Percentiles rank a stretch among this genome's conserved stretches.
These are phyloP conservation scores for Sialia sialis DNA, from an alignment of 2,113 vertebrate species.

Conservation along the genomic window DNA sequence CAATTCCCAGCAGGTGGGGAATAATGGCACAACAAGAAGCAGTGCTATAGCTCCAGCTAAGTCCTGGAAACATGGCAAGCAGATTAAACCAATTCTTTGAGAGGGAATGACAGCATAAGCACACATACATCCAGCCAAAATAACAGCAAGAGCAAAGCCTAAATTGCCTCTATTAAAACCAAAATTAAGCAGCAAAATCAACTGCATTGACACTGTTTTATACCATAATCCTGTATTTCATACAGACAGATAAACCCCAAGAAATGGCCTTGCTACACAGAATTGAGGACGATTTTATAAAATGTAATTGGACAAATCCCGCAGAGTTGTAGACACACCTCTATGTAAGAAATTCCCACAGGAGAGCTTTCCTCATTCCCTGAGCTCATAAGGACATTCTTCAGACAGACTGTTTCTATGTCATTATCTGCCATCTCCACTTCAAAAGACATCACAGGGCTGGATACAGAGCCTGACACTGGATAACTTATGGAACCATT, in stretches of 20 bases:
- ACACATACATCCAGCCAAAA: neutral
- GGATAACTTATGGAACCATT: neutral
- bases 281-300: neutral
- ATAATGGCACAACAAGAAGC: neutral
- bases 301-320: neutral
- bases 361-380: neutral
- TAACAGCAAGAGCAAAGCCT: neutral
- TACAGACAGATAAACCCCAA: neutral
- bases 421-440: neutral
- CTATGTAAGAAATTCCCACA: neutral
- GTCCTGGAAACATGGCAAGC: neutral
- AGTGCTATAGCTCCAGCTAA: neutral
- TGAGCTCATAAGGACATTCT: accelerated
- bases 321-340: neutral
- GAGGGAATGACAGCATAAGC: neutral
- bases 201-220: neutral
- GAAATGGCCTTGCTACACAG: neutral
- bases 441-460: neutral
- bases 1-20: neutral
- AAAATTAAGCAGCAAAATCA: neutral
- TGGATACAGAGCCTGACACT: neutral
- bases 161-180: neutral
- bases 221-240: neutral
- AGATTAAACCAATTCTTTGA: neutral
- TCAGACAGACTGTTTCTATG: neutral